These are phyloP conservation scores for Drosophila paucipuncta DNA, from an alignment of 2,888 invertebrate species.

Conservation along the genomic window DNA sequence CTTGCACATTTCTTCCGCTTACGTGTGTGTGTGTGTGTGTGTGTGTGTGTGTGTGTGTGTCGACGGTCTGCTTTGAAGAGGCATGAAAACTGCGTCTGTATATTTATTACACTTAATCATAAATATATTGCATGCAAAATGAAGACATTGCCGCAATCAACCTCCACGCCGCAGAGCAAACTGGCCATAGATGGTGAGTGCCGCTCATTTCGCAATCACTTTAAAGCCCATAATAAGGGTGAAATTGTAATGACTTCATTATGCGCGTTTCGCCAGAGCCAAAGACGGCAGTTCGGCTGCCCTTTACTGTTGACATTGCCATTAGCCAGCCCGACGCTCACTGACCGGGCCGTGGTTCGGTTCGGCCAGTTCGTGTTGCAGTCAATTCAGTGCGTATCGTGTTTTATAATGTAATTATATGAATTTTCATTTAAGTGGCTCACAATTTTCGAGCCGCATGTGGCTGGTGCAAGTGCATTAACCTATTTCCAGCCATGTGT, in stretches of 20 bases:
- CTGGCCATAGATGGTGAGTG: slow-evolving; percentile 34
- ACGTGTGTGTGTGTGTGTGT: background rate
- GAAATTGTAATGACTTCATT: slow-evolving; percentile 83
- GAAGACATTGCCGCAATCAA: slow-evolving; percentile 73
- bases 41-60: slow-evolving; percentile 2
- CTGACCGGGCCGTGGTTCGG: slow-evolving; percentile 18
- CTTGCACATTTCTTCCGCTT: slow-evolving; percentile 81
- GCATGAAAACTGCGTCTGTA: slow-evolving; percentile 69
- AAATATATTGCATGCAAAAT: slow-evolving; percentile 78
- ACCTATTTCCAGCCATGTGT: slow-evolving; percentile 52
- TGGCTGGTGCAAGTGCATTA: slow-evolving; percentile 62
- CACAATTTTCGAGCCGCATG: slow-evolving; percentile 43
- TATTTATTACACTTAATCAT: slow-evolving; percentile 78
- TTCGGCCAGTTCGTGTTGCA: slow-evolving; percentile 45
- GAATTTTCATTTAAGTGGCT: slow-evolving; percentile 66
- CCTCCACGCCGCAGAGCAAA: background rate
- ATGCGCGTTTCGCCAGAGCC: slow-evolving; percentile 25
- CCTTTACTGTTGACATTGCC: slow-evolving; percentile 65
- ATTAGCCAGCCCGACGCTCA: slow-evolving; percentile 20
- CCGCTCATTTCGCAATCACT: slow-evolving; percentile 80
- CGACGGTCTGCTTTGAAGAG: slow-evolving; percentile 50
- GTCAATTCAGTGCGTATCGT: slow-evolving; percentile 58
- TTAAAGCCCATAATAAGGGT: slow-evolving; percentile 83
- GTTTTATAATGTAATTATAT: slow-evolving; percentile 73
- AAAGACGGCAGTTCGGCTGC: slow-evolving; percentile 28